Percentiles rank a stretch among this genome's conserved stretches.
Evolutionary conservation across 1,140 invertebrate species (phyloP).

Genomic region (Sinella curviseta): DNA sequence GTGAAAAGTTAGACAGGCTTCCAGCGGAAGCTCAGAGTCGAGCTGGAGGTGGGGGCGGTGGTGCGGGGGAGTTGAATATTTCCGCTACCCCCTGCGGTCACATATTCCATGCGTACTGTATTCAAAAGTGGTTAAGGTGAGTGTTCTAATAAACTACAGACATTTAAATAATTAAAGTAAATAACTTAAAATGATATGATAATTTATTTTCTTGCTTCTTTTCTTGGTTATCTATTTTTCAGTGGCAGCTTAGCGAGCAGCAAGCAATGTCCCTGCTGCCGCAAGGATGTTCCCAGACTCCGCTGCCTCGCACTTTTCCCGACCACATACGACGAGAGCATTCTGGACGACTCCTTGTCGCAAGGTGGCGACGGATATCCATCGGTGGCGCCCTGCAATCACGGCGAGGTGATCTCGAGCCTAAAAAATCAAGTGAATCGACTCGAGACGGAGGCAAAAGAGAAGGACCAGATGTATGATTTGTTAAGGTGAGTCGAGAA

Average conservation of each 20-base stretch:
- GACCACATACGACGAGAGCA: not conserved
- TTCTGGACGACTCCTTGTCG: not conserved
- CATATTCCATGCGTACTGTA: slow-evolving; percentile 36
- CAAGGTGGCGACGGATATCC: not conserved
- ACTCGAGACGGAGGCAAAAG: not conserved
- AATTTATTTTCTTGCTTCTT: not conserved
- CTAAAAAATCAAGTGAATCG: not conserved
- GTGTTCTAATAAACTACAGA: not conserved
- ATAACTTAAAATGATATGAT: not conserved
- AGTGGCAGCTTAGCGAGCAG: not conserved
- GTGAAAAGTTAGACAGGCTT: slow-evolving; percentile 24
- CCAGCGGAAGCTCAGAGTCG: slow-evolving; percentile 4
- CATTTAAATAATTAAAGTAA: no score
- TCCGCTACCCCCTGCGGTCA: slow-evolving; percentile 29
- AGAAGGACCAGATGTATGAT: not conserved
- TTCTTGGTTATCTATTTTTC: not conserved
- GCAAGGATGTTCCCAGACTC: slow-evolving; percentile 7
- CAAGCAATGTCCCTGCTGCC: slow-evolving; percentile 5
- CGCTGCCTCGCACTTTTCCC: not conserved
- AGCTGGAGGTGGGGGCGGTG: not conserved
- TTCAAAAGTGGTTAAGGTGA: slow-evolving; percentile 35
- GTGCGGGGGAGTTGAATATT: slow-evolving; percentile 16
- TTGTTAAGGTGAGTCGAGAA: no score
- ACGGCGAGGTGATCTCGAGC: not conserved
- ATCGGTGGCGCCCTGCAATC: not conserved